These are phyloP conservation scores for Bombus breviceps DNA, from an alignment of 1,140 invertebrate species.

Conservation along the genomic window DNA sequence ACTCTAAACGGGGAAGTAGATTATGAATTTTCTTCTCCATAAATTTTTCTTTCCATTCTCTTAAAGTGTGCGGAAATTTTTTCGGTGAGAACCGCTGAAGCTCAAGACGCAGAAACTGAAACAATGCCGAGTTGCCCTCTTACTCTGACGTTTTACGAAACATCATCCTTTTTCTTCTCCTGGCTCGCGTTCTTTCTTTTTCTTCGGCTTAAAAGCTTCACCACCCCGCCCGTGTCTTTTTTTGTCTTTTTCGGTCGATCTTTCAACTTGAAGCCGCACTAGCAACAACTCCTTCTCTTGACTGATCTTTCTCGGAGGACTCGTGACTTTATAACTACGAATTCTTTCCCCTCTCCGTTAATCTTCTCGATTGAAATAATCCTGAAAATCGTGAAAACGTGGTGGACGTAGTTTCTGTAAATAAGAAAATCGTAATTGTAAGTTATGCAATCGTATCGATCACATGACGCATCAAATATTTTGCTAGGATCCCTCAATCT, in stretches of 20 bases:
- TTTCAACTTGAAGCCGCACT: slow-evolving; percentile 11
- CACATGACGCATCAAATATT: too few relatives aligned
- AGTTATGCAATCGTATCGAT: neutral
- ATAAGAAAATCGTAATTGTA: neutral
- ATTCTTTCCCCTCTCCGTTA: neutral
- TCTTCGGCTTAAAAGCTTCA: slow-evolving; percentile 37
- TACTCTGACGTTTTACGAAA: slow-evolving; percentile 46
- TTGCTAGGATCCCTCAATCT: too few relatives aligned
- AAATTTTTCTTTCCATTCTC: too few relatives aligned
- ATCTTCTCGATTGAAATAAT: neutral
- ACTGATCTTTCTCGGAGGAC: slow-evolving; percentile 4
- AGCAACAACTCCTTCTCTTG: neutral
- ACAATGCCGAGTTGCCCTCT: slow-evolving; percentile 54
- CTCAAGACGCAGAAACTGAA: slow-evolving; percentile 55
- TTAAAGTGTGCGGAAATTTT: too few relatives aligned
- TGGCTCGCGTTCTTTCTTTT: neutral
- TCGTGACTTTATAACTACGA: neutral
- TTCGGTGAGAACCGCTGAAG: slow-evolving; percentile 27
- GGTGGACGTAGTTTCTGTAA: too few relatives aligned
- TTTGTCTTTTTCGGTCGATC: slow-evolving; percentile 48
- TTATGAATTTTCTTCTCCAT: too few relatives aligned
- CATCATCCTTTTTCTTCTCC: slow-evolving; percentile 5
- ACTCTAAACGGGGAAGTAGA: too few relatives aligned
- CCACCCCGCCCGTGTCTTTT: slow-evolving; percentile 38
- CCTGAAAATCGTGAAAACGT: neutral